A percentile compares a stretch with the other conserved stretches of the same genome.
These are phyloP conservation scores for Thereva nobilitata DNA, from an alignment of 2,888 invertebrate genomes.

Conservation along the genomic window DNA sequence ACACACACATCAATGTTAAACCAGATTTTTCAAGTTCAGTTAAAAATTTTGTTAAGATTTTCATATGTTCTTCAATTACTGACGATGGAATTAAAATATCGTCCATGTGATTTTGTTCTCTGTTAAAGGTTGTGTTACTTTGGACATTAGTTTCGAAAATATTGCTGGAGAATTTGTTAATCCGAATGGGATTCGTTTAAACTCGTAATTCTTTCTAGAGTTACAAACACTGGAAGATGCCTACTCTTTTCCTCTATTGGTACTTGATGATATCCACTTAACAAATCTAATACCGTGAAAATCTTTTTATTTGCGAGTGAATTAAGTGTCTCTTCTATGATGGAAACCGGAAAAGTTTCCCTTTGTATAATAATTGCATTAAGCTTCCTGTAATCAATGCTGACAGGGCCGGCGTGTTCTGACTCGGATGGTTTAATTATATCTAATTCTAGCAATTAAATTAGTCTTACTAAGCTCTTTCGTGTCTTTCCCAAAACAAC, in stretches of 20 bases:
- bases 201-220: conserved; percentile 47
- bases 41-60: conserved; percentile 8
- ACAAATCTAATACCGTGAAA: conserved; percentile 36
- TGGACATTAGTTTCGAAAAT: conserved; percentile 35
- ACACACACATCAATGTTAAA: conserved; percentile 8
- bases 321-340: conserved; percentile 44
- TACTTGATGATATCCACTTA: conserved; percentile 38
- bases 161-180: conserved; percentile 46
- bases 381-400: conserved; percentile 47
- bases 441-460: conserved; percentile 39
- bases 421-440: conserved; percentile 48
- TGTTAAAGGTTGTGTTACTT: neutral
- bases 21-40: neutral
- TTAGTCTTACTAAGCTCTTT: neutral
- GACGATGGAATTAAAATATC: conserved; percentile 13
- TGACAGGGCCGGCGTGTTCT: conserved; percentile 47
- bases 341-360: conserved; percentile 43
- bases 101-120: conserved; percentile 5
- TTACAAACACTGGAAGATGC: conserved; percentile 45
- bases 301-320: conserved; percentile 5
- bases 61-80: conserved; percentile 1
- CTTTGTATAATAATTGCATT: conserved; percentile 45
- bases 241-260: conserved; percentile 9
- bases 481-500: too few relatives aligned
- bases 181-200: conserved; percentile 47